A percentile compares a stretch with the other conserved stretches of the same genome.
phyloP scores from a whole-genome alignment of 2,113 vertebrate species.

The Marmota flaviventris region DNA sequence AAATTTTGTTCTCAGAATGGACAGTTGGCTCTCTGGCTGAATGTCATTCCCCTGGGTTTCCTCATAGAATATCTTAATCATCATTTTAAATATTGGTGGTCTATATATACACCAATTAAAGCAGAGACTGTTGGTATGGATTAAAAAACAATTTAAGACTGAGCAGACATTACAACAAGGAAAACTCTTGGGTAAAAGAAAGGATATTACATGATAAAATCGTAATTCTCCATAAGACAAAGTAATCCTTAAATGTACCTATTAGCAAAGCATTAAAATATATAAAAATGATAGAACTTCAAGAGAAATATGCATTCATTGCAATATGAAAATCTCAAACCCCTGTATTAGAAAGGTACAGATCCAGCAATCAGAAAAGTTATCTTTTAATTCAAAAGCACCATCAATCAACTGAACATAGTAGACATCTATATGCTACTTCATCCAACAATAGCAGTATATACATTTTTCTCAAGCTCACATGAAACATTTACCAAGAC shows the following conservation, averaged over 20 bases:
- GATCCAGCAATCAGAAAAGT: background rate
- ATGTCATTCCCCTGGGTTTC: background rate
- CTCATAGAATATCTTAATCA: conserved; percentile 32
- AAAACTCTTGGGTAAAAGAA: background rate
- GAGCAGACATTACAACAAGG: background rate
- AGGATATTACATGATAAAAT: background rate
- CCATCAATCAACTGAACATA: background rate
- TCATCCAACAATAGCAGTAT: background rate
- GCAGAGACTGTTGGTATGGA: background rate
- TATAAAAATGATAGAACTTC: background rate
- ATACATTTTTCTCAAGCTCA: background rate
- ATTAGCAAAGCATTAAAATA: background rate
- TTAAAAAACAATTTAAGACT: background rate
- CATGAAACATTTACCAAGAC: background rate
- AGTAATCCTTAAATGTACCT: background rate
- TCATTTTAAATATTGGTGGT: background rate
- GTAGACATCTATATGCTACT: background rate
- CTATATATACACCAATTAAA: background rate
- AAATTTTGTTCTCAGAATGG: conserved; percentile 4
- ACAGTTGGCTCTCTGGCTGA: background rate
- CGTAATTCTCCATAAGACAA: too few species aligned
- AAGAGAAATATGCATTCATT: background rate
- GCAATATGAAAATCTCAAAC: too few species aligned
- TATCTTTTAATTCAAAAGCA: too few species aligned
- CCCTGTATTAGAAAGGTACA: background rate